These are phyloP conservation scores for Desmophyllum pertusum DNA, from an alignment of 92 coral and sea anemone species.

Conservation along the genomic window DNA sequence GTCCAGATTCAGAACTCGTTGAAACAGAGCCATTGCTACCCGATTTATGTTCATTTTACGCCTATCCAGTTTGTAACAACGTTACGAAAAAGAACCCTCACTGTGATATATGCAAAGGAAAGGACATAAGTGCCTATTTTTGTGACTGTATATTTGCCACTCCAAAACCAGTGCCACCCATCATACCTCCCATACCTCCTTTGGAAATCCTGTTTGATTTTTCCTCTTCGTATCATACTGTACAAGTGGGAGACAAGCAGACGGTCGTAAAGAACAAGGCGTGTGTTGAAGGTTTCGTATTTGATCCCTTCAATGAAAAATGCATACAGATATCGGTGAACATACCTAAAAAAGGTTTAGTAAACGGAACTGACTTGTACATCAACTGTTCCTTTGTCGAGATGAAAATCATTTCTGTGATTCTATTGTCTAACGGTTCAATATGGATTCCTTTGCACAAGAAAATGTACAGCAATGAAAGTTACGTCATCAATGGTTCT, in stretches of 20 bases:
- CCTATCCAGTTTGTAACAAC: slow-evolving; percentile 6
- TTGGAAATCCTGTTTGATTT: slow-evolving; percentile 33
- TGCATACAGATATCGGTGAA: not conserved
- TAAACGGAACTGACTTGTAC: not conserved
- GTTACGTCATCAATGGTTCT: slow-evolving; percentile 28
- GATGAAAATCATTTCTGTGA: not conserved
- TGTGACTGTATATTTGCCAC: not conserved
- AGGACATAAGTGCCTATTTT: not conserved
- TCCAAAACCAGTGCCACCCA: not conserved
- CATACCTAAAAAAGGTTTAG: not conserved
- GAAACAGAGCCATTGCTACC: slow-evolving; percentile 3
- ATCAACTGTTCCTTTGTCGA: slow-evolving; percentile 18
- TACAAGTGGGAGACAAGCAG: not conserved
- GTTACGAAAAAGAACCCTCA: slow-evolving; percentile 26
- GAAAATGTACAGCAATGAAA: not conserved
- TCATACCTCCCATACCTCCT: not conserved
- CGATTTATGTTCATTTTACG: slow-evolving; percentile 30
- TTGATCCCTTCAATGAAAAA: slow-evolving; percentile 28
- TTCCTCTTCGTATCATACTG: slow-evolving; percentile 1
- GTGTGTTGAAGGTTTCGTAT: not conserved
- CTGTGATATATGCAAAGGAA: slow-evolving; percentile 20
- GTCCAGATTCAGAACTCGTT: not conserved
- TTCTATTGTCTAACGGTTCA: slow-evolving; percentile 17
- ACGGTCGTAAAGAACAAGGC: not conserved
- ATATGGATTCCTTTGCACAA: slow-evolving; percentile 29